Base-by-base conservation (phyloP, 2,888 invertebrate genomes). In the Gasteruption jaculator region DNA sequence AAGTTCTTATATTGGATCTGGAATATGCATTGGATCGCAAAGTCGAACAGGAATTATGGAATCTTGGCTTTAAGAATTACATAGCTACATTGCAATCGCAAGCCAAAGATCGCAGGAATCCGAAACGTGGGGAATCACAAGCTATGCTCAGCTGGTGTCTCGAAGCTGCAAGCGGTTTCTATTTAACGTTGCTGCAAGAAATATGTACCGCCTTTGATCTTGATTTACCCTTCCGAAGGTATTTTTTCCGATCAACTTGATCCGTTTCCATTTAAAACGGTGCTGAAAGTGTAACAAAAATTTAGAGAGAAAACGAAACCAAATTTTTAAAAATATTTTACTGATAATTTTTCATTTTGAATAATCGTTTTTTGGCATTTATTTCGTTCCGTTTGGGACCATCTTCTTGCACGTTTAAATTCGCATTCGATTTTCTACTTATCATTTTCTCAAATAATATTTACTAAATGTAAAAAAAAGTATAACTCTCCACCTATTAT, bases 31-130 rank as follows among this genome's bases (percentile, higher is more conserved):
- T 91, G 58, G 89, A 91, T 68, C 86, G 86, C 69, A 91, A 91
- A 73, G 87, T 90, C 20, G 91, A 91, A 65, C 90, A 89, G 64
- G 91, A 91, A 61, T 74, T 91, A 54, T 91, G 91, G 91, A 90
- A 86, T 72, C 77, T 86, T 57, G 88, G 88, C 36, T 91, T 91
- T 73, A 90, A 90, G 69, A 87, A 87, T 71, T 86, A 88, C 70
- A 91, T 91, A 68, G 85, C 83, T 39, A 78, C 80, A 2, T 70
- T 91, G 44, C 91, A 91, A 64, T 78, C 79, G 36, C 80, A 85
- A 56, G 80, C 84, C 11, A 86, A 86, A 62, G 88, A 90, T 61
- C 85, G 84, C 59, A 88, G 87, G 82, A 87, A 84, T 71, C 79
- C 82, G 3, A 80, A 83, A 53, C 77, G 85, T 45, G 80, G 79